Base-by-base conservation (phyloP, 2,888 invertebrate species). In the Harmothoe impar region DNA sequence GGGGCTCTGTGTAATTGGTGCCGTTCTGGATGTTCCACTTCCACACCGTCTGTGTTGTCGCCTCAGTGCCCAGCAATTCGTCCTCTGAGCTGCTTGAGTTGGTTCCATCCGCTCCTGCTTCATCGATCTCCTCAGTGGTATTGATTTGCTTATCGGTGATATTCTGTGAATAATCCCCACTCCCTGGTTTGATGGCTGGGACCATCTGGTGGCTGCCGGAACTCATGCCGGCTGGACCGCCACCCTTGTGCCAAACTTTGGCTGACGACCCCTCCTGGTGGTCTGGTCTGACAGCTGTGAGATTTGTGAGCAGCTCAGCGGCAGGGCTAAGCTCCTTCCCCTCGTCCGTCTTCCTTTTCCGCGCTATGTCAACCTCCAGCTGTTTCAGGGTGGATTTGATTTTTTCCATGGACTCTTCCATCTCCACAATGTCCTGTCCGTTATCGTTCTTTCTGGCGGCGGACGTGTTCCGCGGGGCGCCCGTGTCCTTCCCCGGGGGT, bases 21-120 rank as follows among this genome's bases (percentile, higher is more conserved):
- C 17, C 86, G 56, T 86, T 86, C 54, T 86, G 86, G 10, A 86
- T 86, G 86, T 86, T 86, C 86, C 86, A 86, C 56, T 29, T 52
- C 56, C 52, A 86, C 54, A 54, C 86, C 29, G 54, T 86, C 31
- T 43, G 35, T 1, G 33, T 81, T 15, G 35, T 20, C 17, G 52
- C 86, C 25, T 29, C 54, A 54, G 0, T 43, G 20, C 35, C 43
- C 5, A 17, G 35, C 10, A 12, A 15, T 81, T 43, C 81, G 20
- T 72, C 35, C 81, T 62, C 62, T 62, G 62, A 62, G 62, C 62
- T 62, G 78, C 35, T 33, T 10, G 78, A 78, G 20, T 78, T 25
- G n/a, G 5, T 25, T 25, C 25, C 86, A n/a, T 86, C 56, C 7
- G 54, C 54, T n/a, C 25, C 86, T 25, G 23, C 86, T 33, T 33